Evolutionary conservation across 1,140 invertebrate species (phyloP).

Genomic region (Caerostris extrusa): DNA sequence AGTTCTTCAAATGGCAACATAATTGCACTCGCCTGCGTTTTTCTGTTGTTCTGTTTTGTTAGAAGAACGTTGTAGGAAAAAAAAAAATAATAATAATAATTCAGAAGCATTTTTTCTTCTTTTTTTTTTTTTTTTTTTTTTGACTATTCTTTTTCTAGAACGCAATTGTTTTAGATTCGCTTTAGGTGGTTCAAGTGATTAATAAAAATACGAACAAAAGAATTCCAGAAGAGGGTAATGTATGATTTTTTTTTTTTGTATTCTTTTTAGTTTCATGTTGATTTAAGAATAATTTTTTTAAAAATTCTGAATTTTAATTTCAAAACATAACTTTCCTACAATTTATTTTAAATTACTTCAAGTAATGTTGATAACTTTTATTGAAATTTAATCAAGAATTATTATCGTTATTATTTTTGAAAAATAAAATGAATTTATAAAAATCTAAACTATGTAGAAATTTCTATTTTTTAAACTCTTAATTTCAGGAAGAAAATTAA

Average conservation of each 20-base stretch:
- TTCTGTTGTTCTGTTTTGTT: conserved; percentile 35
- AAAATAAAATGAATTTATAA: no score
- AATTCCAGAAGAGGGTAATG: neutral
- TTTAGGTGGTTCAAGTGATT: conserved; percentile 43
- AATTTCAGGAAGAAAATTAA: no score
- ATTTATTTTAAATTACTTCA: no score
- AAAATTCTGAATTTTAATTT: no score
- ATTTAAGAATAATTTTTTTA: no score
- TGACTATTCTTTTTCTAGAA: neutral
- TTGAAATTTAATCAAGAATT: no score
- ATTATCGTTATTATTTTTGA: no score
- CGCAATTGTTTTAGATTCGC: conserved; percentile 42
- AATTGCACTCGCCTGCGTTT: conserved; percentile 57
- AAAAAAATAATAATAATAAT: neutral
- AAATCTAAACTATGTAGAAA: no score
- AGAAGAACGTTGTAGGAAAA: neutral
- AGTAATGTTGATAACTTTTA: no score
- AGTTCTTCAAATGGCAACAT: conserved; percentile 73
- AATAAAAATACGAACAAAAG: neutral
- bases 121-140: neutral
- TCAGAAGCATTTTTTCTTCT: neutral
- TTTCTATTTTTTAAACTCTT: no score
- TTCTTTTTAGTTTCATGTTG: neutral
- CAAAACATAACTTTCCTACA: no score
- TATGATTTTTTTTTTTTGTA: neutral